Evolutionary conservation across 1,140 invertebrate species (phyloP).

Genomic region (Panonychus citri): DNA sequence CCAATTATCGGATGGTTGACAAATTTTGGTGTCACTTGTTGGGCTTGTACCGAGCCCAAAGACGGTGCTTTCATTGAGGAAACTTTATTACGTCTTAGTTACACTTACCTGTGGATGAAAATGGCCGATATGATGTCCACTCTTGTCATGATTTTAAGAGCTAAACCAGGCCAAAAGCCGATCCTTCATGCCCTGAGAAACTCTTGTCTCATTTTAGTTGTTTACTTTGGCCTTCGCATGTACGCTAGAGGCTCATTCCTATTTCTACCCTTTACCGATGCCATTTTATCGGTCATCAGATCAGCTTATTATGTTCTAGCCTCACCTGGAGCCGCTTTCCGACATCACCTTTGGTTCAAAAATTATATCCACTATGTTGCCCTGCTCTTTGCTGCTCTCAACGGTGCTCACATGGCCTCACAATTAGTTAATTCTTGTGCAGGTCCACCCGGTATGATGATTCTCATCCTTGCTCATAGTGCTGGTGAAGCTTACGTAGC

Average conservation of each 20-base stretch:
- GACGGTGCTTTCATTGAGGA: not conserved
- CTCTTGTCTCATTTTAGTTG: not conserved
- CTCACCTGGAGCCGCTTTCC: not conserved
- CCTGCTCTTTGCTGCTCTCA: not conserved
- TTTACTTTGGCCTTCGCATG: not conserved
- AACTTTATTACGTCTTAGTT: not conserved
- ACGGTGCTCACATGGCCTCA: not conserved
- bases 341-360: not conserved
- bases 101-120: not conserved
- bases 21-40: constrained; percentile 16
- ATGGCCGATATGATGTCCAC: not conserved
- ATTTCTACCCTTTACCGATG: not conserved
- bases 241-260: not conserved
- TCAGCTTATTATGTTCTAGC: not conserved
- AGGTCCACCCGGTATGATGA: not conserved
- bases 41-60: constrained; percentile 22
- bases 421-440: not conserved
- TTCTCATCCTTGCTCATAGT: not conserved
- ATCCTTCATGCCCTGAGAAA: not conserved
- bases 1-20: not conserved
- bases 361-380: not conserved
- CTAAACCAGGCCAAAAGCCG: not conserved
- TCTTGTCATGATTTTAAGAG: not conserved
- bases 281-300: not conserved
- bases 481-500: not conserved